Evolutionary conservation across 2,797 vertebrate species (phyloP), one percentile per base, ranked within the genome.

Genomic region (Orestias chungarensis): DNA sequence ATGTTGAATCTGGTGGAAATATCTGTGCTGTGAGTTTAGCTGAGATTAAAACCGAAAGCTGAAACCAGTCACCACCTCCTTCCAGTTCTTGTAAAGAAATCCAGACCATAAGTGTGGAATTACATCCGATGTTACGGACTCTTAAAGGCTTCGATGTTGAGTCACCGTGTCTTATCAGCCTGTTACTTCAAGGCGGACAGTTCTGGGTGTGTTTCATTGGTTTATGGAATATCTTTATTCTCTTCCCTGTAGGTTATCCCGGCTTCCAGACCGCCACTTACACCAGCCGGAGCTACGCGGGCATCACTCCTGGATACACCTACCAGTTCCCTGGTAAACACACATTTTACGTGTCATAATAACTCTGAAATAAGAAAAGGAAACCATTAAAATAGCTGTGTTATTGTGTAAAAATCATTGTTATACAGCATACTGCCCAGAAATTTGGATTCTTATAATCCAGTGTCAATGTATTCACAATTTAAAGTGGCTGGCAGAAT

Each of bases 241-340:
- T 82, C n/a, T 72, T n/a, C 74, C 62, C 40, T 52, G 6, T 85
- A 99, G 98, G 97, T 88, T 99, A 99, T 83, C 98, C 98, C 6
- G 97, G 97, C 73, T 99, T 99, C 92, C 98, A 99, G 90, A 96
- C 98, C 6, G 96, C 98, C 42, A 98, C 98, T 67, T 99, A 99
- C 0, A 96, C 98, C n/a, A 98, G 98, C 80, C 96, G 98, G 74
- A 97, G 97, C 93, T 99, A 99, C 68, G 96, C 98, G 77, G 97
- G 97, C 88, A 95, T 99, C 69, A 96, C 97, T 68, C 98, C 98
- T 64, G 98, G 98, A 88, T 99, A 99, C 80, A 99, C 98, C 89
- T 99, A 99, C 91, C 98, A 99, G 94, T 99, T 99, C 86, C 98
- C 98, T 23, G 98, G 98, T 99, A 96, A 95, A 57, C 66, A 65